phyloP scores from a whole-genome alignment of 2,888 invertebrate species.

The Drosophila atroscutellata region DNA sequence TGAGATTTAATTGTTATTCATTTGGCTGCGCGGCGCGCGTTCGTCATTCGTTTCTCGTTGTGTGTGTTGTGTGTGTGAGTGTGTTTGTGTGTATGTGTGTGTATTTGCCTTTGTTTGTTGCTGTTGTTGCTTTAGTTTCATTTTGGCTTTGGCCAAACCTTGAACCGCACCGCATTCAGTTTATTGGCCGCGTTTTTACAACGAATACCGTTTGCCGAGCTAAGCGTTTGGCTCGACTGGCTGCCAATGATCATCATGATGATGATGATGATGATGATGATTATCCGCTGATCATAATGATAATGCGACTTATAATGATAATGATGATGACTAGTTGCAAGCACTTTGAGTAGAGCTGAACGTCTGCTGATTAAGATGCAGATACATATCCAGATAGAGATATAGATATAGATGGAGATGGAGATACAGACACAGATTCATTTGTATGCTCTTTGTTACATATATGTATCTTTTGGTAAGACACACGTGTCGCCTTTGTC shows the following conservation, averaged over 20 bases:
- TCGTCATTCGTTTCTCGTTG: conserved; percentile 55
- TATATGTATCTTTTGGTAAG: conserved; percentile 1
- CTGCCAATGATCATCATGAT: conserved; percentile 39
- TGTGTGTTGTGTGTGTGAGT: conserved; percentile 26
- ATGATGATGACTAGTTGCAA: conserved; percentile 33
- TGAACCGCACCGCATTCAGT: conserved; percentile 82
- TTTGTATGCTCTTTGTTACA: background rate
- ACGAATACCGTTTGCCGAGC: conserved; percentile 80
- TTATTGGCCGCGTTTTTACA: conserved; percentile 83
- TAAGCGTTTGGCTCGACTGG: conserved; percentile 56
- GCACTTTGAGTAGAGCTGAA: conserved; percentile 25
- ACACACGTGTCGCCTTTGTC: conserved; percentile 49
- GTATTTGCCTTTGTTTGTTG: conserved; percentile 26
- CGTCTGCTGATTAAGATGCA: background rate
- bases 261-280: conserved; percentile 23
- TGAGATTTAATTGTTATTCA: conserved; percentile 80
- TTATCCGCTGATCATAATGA: conserved; percentile 36
- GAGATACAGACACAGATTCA: conserved; percentile 4
- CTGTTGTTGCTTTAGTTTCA: conserved; percentile 73
- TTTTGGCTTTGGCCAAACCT: conserved; percentile 82
- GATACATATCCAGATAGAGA: background rate
- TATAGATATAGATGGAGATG: background rate
- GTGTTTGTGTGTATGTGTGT: background rate
- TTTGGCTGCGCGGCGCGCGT: conserved; percentile 51
- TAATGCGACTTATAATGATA: conserved; percentile 2